These are phyloP conservation scores for Sternotherus odoratus DNA, from an alignment of 2,797 vertebrate species.

Conservation along the genomic window DNA sequence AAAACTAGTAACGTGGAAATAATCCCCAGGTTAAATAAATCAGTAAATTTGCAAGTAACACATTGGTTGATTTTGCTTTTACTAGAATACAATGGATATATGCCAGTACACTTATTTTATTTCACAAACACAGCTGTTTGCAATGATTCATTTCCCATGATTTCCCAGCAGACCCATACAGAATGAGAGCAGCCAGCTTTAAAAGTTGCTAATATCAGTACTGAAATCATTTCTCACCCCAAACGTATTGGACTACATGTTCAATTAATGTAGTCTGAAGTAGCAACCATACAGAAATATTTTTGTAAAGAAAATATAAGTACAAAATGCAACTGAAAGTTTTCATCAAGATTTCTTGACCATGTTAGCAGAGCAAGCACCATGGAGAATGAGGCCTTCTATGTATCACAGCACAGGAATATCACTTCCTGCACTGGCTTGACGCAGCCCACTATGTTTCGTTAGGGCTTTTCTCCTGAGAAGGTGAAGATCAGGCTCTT, in stretches of 20 bases:
- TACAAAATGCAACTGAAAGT: not conserved
- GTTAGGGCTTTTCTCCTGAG: not conserved
- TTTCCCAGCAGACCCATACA: slow-evolving; percentile 78
- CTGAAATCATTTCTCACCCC: slow-evolving; percentile 30
- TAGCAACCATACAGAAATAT: not conserved
- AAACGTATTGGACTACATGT: not conserved
- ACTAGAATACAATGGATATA: slow-evolving; percentile 57
- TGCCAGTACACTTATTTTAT: slow-evolving; percentile 45
- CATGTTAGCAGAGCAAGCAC: not conserved
- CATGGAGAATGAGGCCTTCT: not conserved
- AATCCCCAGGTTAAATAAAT: slow-evolving; percentile 18
- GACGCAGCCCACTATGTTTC: not conserved
- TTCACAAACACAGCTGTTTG: slow-evolving; percentile 77
- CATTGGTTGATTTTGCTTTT: slow-evolving; percentile 26
- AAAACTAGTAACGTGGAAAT: not conserved
- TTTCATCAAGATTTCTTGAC: not conserved
- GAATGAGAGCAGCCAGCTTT: slow-evolving; percentile 53
- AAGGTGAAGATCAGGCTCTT: not conserved
- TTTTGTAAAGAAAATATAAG: not conserved
- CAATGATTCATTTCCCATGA: slow-evolving; percentile 79
- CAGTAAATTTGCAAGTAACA: not conserved
- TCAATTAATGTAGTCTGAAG: not conserved
- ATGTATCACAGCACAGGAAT: not conserved
- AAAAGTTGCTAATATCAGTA: slow-evolving; percentile 62
- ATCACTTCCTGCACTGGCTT: not conserved